Evolutionary conservation across 2,113 vertebrate genomes (phyloP).

Genomic region (Oriolus oriolus): DNA sequence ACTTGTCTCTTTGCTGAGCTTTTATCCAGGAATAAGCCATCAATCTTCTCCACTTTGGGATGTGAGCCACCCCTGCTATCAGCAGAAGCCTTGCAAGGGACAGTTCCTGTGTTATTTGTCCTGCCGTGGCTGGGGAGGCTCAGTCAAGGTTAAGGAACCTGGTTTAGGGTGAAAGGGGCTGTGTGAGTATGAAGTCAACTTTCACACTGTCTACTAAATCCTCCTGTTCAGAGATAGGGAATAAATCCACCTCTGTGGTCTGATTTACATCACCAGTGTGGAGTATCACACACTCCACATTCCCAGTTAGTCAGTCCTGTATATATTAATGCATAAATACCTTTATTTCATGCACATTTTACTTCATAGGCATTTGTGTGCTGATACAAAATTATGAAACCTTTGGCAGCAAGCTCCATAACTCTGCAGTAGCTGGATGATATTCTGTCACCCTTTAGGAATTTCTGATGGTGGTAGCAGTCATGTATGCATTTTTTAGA

Average conservation of each 20-base stretch:
- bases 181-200: not conserved
- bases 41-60: not conserved
- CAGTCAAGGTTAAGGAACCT: not conserved
- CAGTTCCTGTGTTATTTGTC: not conserved
- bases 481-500: not conserved
- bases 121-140: fast-evolving
- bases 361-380: not conserved
- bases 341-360: too few relatives aligned
- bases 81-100: not conserved
- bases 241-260: not conserved
- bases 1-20: not conserved
- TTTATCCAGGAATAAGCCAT: not conserved
- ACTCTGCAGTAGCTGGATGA: not conserved
- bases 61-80: not conserved
- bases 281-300: not conserved
- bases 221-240: not conserved
- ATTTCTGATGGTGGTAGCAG: not conserved
- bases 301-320: not conserved
- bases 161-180: not conserved
- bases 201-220: not conserved
- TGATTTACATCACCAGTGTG: not conserved
- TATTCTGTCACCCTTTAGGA: not conserved
- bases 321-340: not conserved
- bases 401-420: not conserved
- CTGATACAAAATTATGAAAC: not conserved